A percentile compares a stretch with the other conserved stretches of the same genome.
Conservation (phyloP, 2,888 invertebrate species). For the Clivina fossor region DNA sequence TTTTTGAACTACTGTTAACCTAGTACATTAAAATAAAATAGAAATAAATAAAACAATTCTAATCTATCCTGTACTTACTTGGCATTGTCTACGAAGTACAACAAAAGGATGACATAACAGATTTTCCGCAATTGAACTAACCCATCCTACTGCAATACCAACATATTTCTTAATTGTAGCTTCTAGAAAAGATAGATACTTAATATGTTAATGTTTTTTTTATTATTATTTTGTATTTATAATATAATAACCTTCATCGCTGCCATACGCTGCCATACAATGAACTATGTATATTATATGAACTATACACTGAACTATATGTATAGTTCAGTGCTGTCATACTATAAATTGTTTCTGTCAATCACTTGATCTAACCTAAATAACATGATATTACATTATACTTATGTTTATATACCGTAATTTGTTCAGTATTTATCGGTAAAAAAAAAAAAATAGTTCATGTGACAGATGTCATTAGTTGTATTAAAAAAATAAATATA, state of each 20-base stretch:
- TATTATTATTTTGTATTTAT: conserved; percentile 10
- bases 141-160: conserved; percentile 78
- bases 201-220: conserved; percentile 30
- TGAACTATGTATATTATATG: too few species aligned
- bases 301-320: too few species aligned
- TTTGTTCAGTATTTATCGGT: too few species aligned
- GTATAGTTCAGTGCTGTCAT: conserved; percentile 43
- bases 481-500: too few species aligned
- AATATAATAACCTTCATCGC: conserved; percentile 32
- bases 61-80: too few species aligned
- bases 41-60: too few species aligned
- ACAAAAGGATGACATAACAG: conserved; percentile 92
- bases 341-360: not conserved
- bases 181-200: conserved; percentile 53
- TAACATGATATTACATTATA: too few species aligned
- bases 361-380: conserved; percentile 29
- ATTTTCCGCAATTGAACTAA: conserved; percentile 86
- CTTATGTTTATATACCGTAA: too few species aligned
- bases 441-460: too few species aligned
- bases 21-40: conserved; percentile 47
- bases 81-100: conserved; percentile 90
- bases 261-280: conserved; percentile 28
- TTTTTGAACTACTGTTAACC: conserved; percentile 70
- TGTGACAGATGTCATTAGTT: too few species aligned
- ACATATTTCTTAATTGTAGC: conserved; percentile 66